phyloP scores from a whole-genome alignment of 2,888 invertebrate species.

The Athalia rosae region DNA sequence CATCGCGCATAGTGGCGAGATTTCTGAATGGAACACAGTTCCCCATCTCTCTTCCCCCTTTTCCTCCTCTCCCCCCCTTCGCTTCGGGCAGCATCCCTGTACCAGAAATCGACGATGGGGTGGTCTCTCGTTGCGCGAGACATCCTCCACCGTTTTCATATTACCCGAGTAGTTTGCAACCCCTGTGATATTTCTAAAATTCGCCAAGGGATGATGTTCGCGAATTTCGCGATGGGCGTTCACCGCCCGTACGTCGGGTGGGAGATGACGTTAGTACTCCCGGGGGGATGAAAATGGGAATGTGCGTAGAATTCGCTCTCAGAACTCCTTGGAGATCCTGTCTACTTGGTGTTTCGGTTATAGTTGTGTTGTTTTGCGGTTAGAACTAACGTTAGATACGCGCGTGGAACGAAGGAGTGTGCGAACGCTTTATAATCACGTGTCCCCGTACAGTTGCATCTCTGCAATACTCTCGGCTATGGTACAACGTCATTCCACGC shows the following conservation, averaged over 20 bases:
- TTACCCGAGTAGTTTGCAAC: constrained; percentile 63
- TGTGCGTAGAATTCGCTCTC: background rate
- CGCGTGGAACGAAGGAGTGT: constrained; percentile 17
- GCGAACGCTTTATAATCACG: constrained; percentile 16
- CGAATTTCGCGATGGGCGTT: constrained; percentile 44
- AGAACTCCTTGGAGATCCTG: constrained; percentile 62
- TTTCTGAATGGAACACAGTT: constrained; percentile 31
- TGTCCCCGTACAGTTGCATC: background rate
- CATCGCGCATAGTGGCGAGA: background rate
- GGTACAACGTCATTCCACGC: background rate
- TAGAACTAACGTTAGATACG: constrained; percentile 48
- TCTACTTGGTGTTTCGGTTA: constrained; percentile 61
- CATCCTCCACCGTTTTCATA: constrained; percentile 52
- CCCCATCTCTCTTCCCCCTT: constrained; percentile 3
- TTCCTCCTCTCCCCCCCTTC: constrained; percentile 7
- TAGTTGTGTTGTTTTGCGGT: constrained; percentile 67
- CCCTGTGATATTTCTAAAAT: constrained; percentile 62
- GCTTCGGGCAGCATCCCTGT: constrained; percentile 47
- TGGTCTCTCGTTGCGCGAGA: constrained; percentile 50
- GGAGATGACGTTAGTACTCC: background rate
- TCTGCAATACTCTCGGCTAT: background rate
- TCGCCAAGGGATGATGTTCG: constrained; percentile 55
- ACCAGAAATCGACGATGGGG: constrained; percentile 22
- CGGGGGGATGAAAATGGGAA: background rate
- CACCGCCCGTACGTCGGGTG: background rate